phyloP scores from a whole-genome alignment of 2,888 invertebrate genomes.

The Heliconius ismenius region DNA sequence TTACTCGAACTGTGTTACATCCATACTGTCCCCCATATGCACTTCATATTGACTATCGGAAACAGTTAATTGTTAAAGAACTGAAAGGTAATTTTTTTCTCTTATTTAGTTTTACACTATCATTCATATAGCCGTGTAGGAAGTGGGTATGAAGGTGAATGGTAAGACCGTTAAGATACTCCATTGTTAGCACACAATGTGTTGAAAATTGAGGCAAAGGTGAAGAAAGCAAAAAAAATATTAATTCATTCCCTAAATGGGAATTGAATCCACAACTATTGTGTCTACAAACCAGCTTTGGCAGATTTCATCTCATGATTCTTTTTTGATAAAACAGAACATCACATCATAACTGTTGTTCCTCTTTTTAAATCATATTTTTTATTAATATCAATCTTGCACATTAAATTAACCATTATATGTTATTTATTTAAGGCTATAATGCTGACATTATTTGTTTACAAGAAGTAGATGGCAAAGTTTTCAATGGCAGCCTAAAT shows the following conservation, averaged over 20 bases:
- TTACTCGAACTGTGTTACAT: conserved; percentile 86
- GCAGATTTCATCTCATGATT: too few species aligned
- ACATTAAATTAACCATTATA: not conserved
- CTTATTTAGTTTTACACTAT: not conserved
- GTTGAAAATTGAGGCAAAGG: too few species aligned
- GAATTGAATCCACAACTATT: not conserved
- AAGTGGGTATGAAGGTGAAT: too few species aligned
- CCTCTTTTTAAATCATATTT: not conserved
- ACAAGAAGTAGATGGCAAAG: conserved; percentile 94
- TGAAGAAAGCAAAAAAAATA: too few species aligned
- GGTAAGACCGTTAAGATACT: not conserved
- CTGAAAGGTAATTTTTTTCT: conserved; percentile 83
- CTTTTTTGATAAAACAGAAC: too few species aligned
- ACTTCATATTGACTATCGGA: conserved; percentile 91
- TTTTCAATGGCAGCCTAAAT: conserved; percentile 86
- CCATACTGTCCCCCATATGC: conserved; percentile 93
- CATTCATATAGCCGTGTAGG: not conserved
- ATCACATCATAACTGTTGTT: too few species aligned
- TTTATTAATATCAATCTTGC: not conserved
- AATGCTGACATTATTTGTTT: conserved; percentile 94
- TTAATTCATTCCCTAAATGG: not conserved
- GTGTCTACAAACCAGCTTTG: too few species aligned
- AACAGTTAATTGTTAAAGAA: conserved; percentile 92
- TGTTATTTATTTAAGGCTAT: conserved; percentile 83
- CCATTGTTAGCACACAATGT: not conserved